phyloP scores from a whole-genome alignment of 2,797 vertebrate genomes.

The Valencia hispanica region DNA sequence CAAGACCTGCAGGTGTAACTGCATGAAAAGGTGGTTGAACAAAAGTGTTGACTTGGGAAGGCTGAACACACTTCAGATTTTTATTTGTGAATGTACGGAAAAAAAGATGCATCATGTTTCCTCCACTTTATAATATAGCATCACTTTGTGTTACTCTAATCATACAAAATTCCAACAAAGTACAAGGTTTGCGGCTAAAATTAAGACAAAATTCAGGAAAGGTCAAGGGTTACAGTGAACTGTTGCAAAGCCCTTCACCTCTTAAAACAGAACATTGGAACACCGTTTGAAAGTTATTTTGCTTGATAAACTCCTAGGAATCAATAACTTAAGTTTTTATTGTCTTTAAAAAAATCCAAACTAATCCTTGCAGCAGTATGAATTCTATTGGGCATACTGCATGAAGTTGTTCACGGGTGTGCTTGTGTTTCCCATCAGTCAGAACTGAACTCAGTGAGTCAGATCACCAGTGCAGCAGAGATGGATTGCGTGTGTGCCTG shows the following conservation, averaged over 20 bases:
- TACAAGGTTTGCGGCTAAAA: too few species aligned
- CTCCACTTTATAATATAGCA: neutral
- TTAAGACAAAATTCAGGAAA: neutral
- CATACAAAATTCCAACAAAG: neutral
- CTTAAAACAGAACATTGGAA: neutral
- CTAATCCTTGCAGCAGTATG: neutral
- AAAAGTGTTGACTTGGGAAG: neutral
- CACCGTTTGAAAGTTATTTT: neutral
- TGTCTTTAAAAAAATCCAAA: neutral
- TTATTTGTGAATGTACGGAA: neutral
- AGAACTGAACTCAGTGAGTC: conserved; percentile 66
- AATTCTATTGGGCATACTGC: neutral
- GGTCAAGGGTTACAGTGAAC: neutral
- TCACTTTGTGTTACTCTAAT: neutral
- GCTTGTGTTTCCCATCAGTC: conserved; percentile 39
- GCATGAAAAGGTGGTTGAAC: neutral
- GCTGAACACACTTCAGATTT: neutral
- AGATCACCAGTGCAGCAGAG: conserved; percentile 47
- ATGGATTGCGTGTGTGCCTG: conserved; percentile 15
- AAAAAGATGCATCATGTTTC: neutral
- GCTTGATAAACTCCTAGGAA: neutral
- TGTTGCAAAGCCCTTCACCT: neutral
- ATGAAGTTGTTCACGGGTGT: neutral
- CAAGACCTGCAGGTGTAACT: neutral
- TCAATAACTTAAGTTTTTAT: neutral